These are phyloP conservation scores for Macropus fuliginosus DNA, from an alignment of 2,797 vertebrate species.

Conservation along the genomic window DNA sequence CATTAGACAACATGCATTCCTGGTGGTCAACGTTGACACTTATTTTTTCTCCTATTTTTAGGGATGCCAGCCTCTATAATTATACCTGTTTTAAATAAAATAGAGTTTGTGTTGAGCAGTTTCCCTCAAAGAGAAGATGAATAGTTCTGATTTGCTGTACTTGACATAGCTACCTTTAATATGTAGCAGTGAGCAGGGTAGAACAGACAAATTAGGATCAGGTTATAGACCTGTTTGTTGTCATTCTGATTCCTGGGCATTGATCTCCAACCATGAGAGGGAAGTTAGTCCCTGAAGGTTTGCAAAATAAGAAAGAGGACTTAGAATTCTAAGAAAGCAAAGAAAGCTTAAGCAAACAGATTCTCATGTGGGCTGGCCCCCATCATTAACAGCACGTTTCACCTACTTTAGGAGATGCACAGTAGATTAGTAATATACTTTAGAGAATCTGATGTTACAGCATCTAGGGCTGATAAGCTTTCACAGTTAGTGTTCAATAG, in stretches of 20 bases:
- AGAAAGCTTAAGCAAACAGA: not conserved
- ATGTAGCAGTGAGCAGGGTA: not conserved
- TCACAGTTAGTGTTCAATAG: not conserved
- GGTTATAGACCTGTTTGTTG: not conserved
- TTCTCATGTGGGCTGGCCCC: not conserved
- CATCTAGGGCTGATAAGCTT: not conserved
- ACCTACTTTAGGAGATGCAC: not conserved
- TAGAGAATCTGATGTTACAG: not conserved
- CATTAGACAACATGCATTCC: not conserved
- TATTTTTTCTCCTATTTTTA: constrained; percentile 5
- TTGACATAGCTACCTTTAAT: constrained; percentile 25
- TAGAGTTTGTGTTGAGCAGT: constrained; percentile 52
- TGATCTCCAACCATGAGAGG: not conserved
- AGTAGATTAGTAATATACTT: not conserved
- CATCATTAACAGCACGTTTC: not conserved
- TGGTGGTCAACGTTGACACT: not conserved
- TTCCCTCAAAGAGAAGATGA: constrained; percentile 8
- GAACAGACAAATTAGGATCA: not conserved
- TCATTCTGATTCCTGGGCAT: not conserved
- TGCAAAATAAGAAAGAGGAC: not conserved
- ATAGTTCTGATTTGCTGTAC: constrained; percentile 23
- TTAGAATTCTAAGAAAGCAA: not conserved
- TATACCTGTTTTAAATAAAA: constrained; percentile 71
- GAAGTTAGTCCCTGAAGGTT: constrained; percentile 8
- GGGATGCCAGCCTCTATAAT: constrained; percentile 44